Conservation (phyloP, 2,888 invertebrate genomes). For the Aphidoletes aphidimyza region DNA sequence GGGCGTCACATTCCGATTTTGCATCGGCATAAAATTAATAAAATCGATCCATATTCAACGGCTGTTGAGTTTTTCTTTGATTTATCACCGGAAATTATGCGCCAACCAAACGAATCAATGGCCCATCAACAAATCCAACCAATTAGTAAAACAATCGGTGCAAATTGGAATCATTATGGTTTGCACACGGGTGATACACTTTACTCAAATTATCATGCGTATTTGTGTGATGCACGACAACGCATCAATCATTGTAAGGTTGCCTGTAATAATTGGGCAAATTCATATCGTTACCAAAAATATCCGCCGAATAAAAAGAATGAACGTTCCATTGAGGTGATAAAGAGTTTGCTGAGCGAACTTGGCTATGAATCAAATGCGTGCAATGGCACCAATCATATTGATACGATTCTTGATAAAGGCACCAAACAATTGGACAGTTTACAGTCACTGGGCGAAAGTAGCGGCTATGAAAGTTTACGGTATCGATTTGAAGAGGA, state of each 20-base stretch:
- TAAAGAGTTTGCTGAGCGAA: conserved; percentile 65
- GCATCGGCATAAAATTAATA: conserved; percentile 77
- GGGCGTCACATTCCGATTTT: conserved; percentile 80
- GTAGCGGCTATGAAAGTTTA: conserved; percentile 81
- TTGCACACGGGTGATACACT: conserved; percentile 72
- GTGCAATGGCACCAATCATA: conserved; percentile 47
- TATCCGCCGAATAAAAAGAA: conserved; percentile 61
- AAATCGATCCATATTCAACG: conserved; percentile 74
- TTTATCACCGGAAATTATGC: conserved; percentile 72
- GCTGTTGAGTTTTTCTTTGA: conserved; percentile 81
- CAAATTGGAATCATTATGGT: conserved; percentile 70
- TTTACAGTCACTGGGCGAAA: conserved; percentile 76
- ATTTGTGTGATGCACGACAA: conserved; percentile 84
- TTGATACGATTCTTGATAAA: conserved; percentile 18
- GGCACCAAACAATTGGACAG: conserved; percentile 69
- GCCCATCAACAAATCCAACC: conserved; percentile 55
- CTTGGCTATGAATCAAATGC: conserved; percentile 59
- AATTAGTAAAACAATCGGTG: conserved; percentile 66
- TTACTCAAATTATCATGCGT: conserved; percentile 85
- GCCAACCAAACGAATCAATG: conserved; percentile 60
- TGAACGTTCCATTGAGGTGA: conserved; percentile 62
- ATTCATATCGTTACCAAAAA: conserved; percentile 76
- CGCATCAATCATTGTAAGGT: conserved; percentile 79
- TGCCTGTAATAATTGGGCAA: conserved; percentile 83
- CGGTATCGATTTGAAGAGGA: conserved; percentile 71